Base-by-base conservation (phyloP, 2,113 vertebrate genomes). In the Morone saxatilis region DNA sequence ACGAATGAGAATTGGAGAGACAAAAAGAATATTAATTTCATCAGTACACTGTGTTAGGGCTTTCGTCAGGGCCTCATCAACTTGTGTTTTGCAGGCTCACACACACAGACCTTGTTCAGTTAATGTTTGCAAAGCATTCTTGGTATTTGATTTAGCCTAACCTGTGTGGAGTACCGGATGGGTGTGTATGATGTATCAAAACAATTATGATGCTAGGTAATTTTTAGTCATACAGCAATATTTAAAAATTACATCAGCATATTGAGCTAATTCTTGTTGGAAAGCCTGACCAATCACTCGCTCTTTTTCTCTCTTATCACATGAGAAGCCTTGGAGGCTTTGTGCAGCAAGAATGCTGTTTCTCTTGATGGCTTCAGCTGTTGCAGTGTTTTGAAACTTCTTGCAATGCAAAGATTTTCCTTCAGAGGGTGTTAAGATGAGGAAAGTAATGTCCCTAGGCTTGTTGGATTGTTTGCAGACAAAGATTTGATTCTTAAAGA, bases 21-120 rank as follows among this genome's bases (percentile, higher is more conserved):
- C 51, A 82, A 78, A 82, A 92, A 81, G 75, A 89, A 91, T 84
- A 90, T 88, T 84, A 80, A 92, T 88, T 89, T 91, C 78, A 81
- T 90, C 83, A 80, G 57, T 84, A 62, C 48, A 11, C 74, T 47
- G 17, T 79, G 73, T 71, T 80, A 19, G 38, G 53, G 48, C 66
- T 84, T 89, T 84, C 47, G 56, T 47, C 73, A 20, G 50, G 54
- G 25, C 61, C 48, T 74, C 76, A 77, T 80, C 60, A 60, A 66
- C 48, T 83, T 20, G 6, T 70, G 36, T 51, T 75, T 68, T 31
- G 56, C 53, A 71, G n/a, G 41, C 8, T 48, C 59, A 57, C 50
- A 51, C 31, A 76, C 11, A 47, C 25, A 56, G 3, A 36, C 61
- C n/a, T 75, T 41, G 41, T 22, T 81, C 41, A 68, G 22, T 77